These are phyloP conservation scores for Hypolimnas misippus DNA, from an alignment of 2,888 invertebrate species.

Conservation along the genomic window DNA sequence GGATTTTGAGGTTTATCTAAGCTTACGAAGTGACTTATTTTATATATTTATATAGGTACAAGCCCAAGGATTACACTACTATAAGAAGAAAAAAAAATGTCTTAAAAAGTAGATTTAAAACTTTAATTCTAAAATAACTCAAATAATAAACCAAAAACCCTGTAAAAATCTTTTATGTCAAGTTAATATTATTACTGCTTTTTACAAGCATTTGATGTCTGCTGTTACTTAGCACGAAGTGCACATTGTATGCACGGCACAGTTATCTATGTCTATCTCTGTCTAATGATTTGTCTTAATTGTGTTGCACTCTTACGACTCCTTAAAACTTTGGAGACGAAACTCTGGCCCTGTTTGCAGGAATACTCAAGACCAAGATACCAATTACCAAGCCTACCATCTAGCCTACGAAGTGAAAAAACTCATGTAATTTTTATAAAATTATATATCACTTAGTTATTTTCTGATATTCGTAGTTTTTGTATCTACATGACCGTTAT, in stretches of 20 bases:
- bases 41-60: background rate
- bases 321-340: slow-evolving; percentile 64
- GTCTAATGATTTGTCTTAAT: slow-evolving; percentile 36
- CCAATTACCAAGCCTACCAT: slow-evolving; percentile 98
- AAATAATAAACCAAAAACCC: slow-evolving; percentile 31
- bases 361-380: slow-evolving; percentile 93
- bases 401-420: slow-evolving; percentile 99
- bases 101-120: background rate
- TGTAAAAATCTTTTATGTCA: slow-evolving; percentile 45
- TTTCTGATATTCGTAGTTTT: slow-evolving; percentile 38
- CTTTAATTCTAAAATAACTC: slow-evolving; percentile 15
- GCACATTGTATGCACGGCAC: slow-evolving; percentile 48
- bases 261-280: slow-evolving; percentile 41
- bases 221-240: slow-evolving; percentile 44
- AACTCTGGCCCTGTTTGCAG: slow-evolving; percentile 91
- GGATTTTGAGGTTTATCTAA: background rate
- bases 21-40: background rate
- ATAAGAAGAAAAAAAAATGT: background rate
- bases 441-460: slow-evolving; percentile 71
- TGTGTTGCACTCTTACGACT: slow-evolving; percentile 46
- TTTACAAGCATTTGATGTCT: slow-evolving; percentile 51
- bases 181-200: slow-evolving; percentile 59
- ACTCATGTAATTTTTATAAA: slow-evolving; percentile 94
- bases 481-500: slow-evolving; percentile 23
- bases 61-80: background rate